Percentiles rank a stretch among this genome's conserved stretches.
phyloP scores from a whole-genome alignment of 2,113 vertebrate species.

The Prunella fulvescens region DNA sequence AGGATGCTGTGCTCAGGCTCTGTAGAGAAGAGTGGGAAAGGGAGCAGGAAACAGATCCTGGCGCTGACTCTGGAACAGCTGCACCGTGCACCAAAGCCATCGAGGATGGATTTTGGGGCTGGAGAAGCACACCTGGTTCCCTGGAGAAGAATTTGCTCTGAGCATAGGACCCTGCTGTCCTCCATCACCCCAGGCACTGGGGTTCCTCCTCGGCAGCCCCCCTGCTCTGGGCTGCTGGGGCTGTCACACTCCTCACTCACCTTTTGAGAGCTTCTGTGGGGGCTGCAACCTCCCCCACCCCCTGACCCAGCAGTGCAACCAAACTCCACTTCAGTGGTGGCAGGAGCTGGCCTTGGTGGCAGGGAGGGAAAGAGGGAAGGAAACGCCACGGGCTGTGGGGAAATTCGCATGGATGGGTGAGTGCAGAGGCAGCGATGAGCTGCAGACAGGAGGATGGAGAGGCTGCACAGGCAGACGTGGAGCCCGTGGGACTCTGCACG shows the following conservation, averaged over 20 bases:
- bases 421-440: not conserved
- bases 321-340: accelerated
- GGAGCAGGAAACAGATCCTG: not conserved
- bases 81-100: accelerated
- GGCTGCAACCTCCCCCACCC: not conserved
- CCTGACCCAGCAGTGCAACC: accelerated
- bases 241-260: accelerated
- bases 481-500: accelerated
- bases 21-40: not conserved
- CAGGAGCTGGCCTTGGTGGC: not conserved
- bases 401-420: accelerated
- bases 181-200: not conserved
- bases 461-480: not conserved
- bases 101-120: not conserved
- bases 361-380: not conserved
- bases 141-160: not conserved
- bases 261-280: not conserved
- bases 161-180: not conserved
- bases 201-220: not conserved
- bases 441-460: not conserved
- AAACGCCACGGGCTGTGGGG: accelerated
- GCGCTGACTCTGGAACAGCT: not conserved
- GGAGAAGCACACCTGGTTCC: not conserved
- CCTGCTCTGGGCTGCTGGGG: not conserved
- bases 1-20: not conserved